Conservation (phyloP, 2,113 vertebrate genomes). For the Campylorhamphus procurvoides region DNA sequence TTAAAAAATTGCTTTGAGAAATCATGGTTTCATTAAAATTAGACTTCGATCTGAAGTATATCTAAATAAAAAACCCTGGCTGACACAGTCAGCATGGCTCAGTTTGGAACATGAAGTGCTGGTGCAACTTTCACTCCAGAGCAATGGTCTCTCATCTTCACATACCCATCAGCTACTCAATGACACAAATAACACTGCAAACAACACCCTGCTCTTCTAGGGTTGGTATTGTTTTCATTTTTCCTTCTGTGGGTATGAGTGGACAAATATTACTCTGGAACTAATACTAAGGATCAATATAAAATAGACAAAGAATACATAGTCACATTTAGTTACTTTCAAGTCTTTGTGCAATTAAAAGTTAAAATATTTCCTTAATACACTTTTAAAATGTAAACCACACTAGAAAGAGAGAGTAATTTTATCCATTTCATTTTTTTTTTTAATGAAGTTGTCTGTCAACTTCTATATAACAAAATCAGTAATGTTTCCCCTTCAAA, state of each 20-base stretch:
- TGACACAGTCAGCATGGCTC: slow-evolving; percentile 56
- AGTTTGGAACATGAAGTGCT: slow-evolving; percentile 12
- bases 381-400: slow-evolving; percentile 8
- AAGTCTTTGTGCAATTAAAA: not conserved
- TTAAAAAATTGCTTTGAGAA: not conserved
- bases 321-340: not conserved
- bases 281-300: not conserved
- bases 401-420: not conserved
- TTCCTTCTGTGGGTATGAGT: not conserved
- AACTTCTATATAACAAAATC: not conserved
- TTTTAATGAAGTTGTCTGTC: not conserved
- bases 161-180: not conserved
- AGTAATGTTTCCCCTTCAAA: not conserved
- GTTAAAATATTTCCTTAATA: not conserved
- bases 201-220: not conserved
- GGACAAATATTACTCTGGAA: slow-evolving; percentile 14
- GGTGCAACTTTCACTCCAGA: not conserved
- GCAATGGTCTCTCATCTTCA: not conserved
- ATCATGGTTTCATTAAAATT: not conserved
- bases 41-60: slow-evolving; percentile 40
- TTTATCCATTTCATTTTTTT: not conserved
- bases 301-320: not conserved
- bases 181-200: not conserved
- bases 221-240: not conserved
- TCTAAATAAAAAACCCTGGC: slow-evolving; percentile 11